A percentile compares a stretch with the other conserved stretches of the same genome.
Conservation (phyloP, 37 sponge, comb jelly and placozoan species). For the Geodia barretti region DNA sequence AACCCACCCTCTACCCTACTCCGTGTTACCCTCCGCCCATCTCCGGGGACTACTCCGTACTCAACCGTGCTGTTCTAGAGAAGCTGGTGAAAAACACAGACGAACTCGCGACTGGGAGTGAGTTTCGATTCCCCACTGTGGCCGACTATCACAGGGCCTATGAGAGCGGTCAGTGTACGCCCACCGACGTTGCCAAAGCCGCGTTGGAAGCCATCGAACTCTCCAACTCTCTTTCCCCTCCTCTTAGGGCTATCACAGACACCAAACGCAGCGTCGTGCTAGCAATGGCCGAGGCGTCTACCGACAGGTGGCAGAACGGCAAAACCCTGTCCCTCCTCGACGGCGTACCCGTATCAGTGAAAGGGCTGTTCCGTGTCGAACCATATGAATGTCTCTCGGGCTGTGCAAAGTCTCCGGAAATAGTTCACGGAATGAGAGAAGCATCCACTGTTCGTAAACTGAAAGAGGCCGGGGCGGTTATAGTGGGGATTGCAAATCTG, state of each 20-base stretch:
- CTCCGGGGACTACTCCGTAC: constrained; percentile 6
- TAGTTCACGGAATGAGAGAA: constrained; percentile 35
- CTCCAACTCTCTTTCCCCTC: constrained; percentile 50
- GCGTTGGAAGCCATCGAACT: constrained; percentile 52
- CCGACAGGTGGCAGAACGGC: constrained; percentile 73
- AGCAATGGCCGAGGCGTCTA: constrained; percentile 77
- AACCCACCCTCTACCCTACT: constrained; percentile 55
- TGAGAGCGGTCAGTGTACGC: constrained; percentile 29
- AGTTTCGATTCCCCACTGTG: constrained; percentile 33
- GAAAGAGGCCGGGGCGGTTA: constrained; percentile 77
- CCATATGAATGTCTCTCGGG: constrained; percentile 62
- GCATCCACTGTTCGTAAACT: constrained; percentile 58
- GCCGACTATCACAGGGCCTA: constrained; percentile 51
- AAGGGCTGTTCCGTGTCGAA: constrained; percentile 75
- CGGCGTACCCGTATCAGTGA: constrained; percentile 88
- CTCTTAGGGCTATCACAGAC: constrained; percentile 73
- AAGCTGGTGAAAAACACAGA: constrained; percentile 7
- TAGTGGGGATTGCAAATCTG: constrained; percentile 91
- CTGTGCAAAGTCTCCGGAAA: constrained; percentile 22
- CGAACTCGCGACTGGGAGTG: background rate
- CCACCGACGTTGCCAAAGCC: constrained; percentile 53
- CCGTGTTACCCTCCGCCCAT: constrained; percentile 15
- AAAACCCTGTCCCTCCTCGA: constrained; percentile 81
- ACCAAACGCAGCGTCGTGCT: constrained; percentile 43
- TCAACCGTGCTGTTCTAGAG: constrained; percentile 8